A percentile compares a stretch with the other conserved stretches of the same genome.
These are phyloP conservation scores for Anas acuta DNA, from an alignment of 2,797 vertebrate species.

Conservation along the genomic window DNA sequence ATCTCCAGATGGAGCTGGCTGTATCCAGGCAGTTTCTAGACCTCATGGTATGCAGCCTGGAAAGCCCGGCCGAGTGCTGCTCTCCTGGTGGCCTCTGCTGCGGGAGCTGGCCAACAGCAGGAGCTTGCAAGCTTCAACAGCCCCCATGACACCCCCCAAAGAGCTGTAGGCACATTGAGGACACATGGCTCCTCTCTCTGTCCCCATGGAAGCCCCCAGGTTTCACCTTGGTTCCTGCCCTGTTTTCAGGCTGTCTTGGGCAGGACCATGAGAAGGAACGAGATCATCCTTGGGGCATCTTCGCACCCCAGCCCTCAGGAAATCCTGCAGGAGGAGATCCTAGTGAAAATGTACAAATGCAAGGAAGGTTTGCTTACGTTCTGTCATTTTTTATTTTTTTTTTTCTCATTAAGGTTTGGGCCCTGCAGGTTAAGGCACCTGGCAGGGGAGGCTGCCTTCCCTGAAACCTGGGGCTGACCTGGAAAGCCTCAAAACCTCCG, in stretches of 20 bases:
- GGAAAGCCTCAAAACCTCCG: not conserved
- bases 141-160: too few relatives aligned
- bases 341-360: not conserved
- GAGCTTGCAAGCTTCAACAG: not conserved
- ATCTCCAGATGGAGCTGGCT: slow-evolving; percentile 5
- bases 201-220: not conserved
- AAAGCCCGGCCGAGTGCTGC: not conserved
- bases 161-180: too few relatives aligned
- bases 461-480: not conserved
- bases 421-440: too few relatives aligned
- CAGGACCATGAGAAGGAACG: too few relatives aligned
- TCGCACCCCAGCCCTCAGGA: too few relatives aligned
- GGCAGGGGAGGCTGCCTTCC: not conserved
- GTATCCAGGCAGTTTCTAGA: not conserved
- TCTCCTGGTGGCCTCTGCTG: too few relatives aligned
- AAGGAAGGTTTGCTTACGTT: not conserved
- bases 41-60: not conserved
- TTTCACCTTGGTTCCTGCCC: slow-evolving; percentile 22
- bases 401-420: not conserved
- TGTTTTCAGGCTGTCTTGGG: slow-evolving; percentile 23
- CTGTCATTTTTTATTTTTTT: not conserved
- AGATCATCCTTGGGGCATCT: too few relatives aligned
- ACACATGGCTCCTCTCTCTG: not conserved
- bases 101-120: too few relatives aligned
- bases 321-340: too few relatives aligned